Percentiles rank a stretch among this genome's conserved stretches.
Evolutionary conservation across 2,113 vertebrate species (phyloP).

Genomic region (Salvelinus namaycush): DNA sequence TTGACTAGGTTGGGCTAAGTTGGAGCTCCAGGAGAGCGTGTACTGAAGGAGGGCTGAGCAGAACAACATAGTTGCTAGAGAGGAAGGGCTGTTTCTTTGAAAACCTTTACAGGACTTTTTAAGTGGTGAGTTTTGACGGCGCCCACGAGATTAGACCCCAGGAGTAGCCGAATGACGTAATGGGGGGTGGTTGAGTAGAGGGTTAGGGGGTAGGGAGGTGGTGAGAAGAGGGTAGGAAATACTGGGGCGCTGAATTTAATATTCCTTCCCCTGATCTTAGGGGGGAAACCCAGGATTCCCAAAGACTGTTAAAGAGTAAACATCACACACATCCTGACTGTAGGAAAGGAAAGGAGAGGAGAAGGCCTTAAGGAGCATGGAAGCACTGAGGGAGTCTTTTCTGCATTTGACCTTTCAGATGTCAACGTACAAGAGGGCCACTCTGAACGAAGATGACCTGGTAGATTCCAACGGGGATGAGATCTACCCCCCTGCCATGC

Average conservation of each 20-base stretch:
- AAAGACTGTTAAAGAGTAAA: slow-evolving; percentile 31
- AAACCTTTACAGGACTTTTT: slow-evolving; percentile 32
- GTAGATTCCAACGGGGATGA: slow-evolving; percentile 85
- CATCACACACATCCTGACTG: slow-evolving; percentile 1
- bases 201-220: slow-evolving; percentile 25
- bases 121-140: slow-evolving; percentile 27
- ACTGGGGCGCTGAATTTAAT: not conserved
- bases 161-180: slow-evolving; percentile 24
- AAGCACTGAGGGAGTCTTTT: slow-evolving; percentile 78
- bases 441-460: slow-evolving; percentile 91
- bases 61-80: not conserved
- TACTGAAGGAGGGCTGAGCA: slow-evolving; percentile 22
- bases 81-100: slow-evolving; percentile 10
- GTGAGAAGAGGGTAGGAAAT: slow-evolving; percentile 19
- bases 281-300: slow-evolving; percentile 34
- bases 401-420: slow-evolving; percentile 87
- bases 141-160: slow-evolving; percentile 23
- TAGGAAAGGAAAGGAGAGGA: slow-evolving; percentile 9
- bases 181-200: slow-evolving; percentile 33
- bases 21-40: slow-evolving; percentile 48
- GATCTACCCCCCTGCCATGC: slow-evolving; percentile 81
- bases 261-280: slow-evolving; percentile 17
- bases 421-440: slow-evolving; percentile 92
- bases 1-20: slow-evolving; percentile 34
- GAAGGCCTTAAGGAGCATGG: slow-evolving; percentile 53